Conservation (phyloP, 2,113 vertebrate species). For the Pholis gunnellus region DNA sequence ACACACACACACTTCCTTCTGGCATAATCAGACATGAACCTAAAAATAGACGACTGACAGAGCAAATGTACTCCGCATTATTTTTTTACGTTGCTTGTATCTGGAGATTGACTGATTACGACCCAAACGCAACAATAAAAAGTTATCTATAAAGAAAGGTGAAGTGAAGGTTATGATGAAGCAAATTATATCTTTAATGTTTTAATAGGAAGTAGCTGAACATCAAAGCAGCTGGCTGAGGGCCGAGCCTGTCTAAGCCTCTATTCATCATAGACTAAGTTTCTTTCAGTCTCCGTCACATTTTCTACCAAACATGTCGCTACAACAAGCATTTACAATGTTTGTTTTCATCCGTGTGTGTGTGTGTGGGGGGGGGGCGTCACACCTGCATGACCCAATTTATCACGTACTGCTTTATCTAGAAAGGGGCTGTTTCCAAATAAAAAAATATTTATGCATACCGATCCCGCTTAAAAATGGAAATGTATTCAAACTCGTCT, state of each 20-base stretch:
- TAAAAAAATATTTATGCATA: slow-evolving; percentile 77
- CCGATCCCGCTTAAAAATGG: slow-evolving; percentile 73
- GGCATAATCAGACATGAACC: slow-evolving; percentile 38
- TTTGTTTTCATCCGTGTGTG: slow-evolving; percentile 17
- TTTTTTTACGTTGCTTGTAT: slow-evolving; percentile 15
- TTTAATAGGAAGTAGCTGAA: slow-evolving; percentile 35
- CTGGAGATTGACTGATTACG: neutral
- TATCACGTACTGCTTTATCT: slow-evolving; percentile 68
- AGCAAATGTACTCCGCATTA: slow-evolving; percentile 1
- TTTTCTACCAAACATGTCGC: slow-evolving; percentile 22
- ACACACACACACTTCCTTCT: slow-evolving; percentile 15
- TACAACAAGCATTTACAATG: slow-evolving; percentile 9
- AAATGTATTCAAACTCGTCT: slow-evolving; percentile 79
- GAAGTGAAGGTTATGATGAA: slow-evolving; percentile 2
- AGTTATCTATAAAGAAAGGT: neutral
- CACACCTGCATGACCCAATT: slow-evolving; percentile 72
- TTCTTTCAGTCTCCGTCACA: slow-evolving; percentile 8
- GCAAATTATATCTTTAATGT: slow-evolving; percentile 16
- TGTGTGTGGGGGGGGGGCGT: slow-evolving; percentile 6
- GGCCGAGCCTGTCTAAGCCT: slow-evolving; percentile 43
- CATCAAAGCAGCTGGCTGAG: slow-evolving; percentile 58
- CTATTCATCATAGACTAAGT: slow-evolving; percentile 37
- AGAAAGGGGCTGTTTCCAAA: slow-evolving; percentile 58
- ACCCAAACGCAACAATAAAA: neutral
- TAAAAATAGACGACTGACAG: slow-evolving; percentile 48